phyloP scores from a whole-genome alignment of 2,888 invertebrate genomes.

The Teleogryllus oceanicus region DNA sequence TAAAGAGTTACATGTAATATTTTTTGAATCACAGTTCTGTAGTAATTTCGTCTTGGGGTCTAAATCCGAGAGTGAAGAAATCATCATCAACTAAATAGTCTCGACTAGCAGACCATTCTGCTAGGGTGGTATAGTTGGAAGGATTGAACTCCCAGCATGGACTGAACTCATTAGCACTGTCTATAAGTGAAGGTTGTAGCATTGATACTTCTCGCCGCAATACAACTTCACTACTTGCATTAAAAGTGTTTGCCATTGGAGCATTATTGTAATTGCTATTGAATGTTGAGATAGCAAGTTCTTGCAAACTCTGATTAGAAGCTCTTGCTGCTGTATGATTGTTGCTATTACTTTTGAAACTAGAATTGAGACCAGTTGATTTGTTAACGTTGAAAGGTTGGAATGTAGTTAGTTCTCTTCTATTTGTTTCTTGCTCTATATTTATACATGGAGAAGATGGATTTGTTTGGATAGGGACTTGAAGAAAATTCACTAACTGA shows the following conservation, averaged over 20 bases:
- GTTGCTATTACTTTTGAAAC: constrained; percentile 20
- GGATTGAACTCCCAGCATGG: constrained; percentile 48
- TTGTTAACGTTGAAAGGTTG: constrained; percentile 25
- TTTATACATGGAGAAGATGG: constrained; percentile 34
- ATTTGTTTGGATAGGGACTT: constrained; percentile 50
- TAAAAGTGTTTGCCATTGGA: background rate
- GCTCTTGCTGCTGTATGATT: background rate
- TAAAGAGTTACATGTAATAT: background rate
- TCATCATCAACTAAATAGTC: constrained; percentile 61
- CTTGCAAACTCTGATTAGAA: constrained; percentile 41
- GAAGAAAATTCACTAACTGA: constrained; percentile 73
- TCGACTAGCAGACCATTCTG: constrained; percentile 47
- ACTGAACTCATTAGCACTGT: constrained; percentile 47
- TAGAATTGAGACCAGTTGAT: background rate
- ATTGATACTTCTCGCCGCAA: constrained; percentile 24
- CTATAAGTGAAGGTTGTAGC: constrained; percentile 18
- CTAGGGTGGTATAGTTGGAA: constrained; percentile 46
- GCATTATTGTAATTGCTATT: constrained; percentile 47
- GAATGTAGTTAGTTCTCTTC: constrained; percentile 38
- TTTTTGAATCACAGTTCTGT: constrained; percentile 64
- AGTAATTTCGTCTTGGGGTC: constrained; percentile 85
- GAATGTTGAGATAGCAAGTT: constrained; percentile 47
- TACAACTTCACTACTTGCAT: constrained; percentile 12
- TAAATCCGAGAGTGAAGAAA: constrained; percentile 75
- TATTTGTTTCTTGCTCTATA: constrained; percentile 27